These are phyloP conservation scores for Orestias chungarensis DNA, from an alignment of 2,797 vertebrate species.

Conservation along the genomic window DNA sequence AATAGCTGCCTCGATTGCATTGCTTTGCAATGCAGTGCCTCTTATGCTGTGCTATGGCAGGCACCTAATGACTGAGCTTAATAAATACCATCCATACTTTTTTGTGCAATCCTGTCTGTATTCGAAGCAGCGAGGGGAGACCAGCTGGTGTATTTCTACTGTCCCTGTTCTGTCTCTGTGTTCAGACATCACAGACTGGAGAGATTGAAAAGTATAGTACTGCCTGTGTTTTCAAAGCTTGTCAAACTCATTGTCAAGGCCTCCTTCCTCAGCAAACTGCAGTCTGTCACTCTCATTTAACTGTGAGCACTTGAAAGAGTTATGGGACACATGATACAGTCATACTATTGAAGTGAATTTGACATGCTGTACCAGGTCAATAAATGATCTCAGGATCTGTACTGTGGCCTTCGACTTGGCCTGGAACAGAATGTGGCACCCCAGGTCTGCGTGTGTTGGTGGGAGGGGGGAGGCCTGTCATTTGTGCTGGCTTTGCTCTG, in stretches of 20 bases:
- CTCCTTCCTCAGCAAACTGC: slow-evolving; percentile 52
- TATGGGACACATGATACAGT: slow-evolving; percentile 57
- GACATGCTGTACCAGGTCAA: slow-evolving; percentile 59
- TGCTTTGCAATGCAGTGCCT: no score
- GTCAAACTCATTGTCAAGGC: slow-evolving; percentile 65
- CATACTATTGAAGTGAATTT: slow-evolving; percentile 61
- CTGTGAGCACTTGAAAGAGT: slow-evolving; percentile 32
- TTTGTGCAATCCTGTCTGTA: slow-evolving; percentile 54
- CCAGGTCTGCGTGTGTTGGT: slow-evolving; percentile 12
- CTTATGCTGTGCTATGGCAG: no score
- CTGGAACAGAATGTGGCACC: slow-evolving; percentile 58
- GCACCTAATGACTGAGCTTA: slow-evolving; percentile 44
- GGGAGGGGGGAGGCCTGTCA: slow-evolving; percentile 17
- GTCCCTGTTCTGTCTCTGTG: slow-evolving; percentile 30
- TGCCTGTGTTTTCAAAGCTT: slow-evolving; percentile 54
- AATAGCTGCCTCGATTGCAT: no score
- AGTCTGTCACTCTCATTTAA: slow-evolving; percentile 60
- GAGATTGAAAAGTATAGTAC: slow-evolving; percentile 35
- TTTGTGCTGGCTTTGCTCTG: slow-evolving; percentile 49
- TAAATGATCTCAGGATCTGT: slow-evolving; percentile 32
- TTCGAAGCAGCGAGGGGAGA: slow-evolving; percentile 55
- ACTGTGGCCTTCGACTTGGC: slow-evolving; percentile 49
- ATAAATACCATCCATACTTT: slow-evolving; percentile 51
- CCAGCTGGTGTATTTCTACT: slow-evolving; percentile 23
- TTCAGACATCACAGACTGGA: slow-evolving; percentile 47